phyloP scores from a whole-genome alignment of 2,113 vertebrate genomes.

The Pterocles orientalis region DNA sequence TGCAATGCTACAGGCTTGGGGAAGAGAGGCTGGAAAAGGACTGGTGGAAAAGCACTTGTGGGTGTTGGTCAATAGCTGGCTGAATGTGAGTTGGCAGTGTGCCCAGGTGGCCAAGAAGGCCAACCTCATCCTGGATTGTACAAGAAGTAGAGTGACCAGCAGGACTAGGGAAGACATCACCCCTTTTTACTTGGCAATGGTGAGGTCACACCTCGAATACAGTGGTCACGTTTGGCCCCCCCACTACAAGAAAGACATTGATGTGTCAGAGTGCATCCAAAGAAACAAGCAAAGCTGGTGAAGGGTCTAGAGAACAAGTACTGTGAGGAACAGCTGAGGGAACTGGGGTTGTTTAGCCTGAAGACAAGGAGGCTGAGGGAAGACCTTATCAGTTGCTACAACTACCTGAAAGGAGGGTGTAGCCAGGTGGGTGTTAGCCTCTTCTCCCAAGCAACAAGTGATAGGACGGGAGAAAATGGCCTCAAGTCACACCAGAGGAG shows the following conservation, averaged over 20 bases:
- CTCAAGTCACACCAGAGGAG: no score
- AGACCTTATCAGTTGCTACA: not conserved
- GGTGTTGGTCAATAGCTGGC: not conserved
- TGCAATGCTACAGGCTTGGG: accelerated
- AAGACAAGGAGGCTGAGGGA: not conserved
- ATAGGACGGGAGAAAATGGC: not conserved
- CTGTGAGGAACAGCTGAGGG: not conserved
- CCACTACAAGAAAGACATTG: not conserved
- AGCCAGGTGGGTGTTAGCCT: not conserved
- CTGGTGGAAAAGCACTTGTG: accelerated
- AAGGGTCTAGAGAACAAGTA: not conserved
- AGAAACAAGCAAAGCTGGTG: not conserved
- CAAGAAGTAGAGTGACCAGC: not conserved
- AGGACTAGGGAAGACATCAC: not conserved
- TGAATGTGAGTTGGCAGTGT: no score
- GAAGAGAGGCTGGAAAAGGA: not conserved
- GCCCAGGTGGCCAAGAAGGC: no score
- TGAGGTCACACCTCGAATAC: not conserved
- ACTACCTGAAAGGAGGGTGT: no score
- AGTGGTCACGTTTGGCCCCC: not conserved
- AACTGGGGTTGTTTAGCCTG: not conserved
- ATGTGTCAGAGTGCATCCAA: not conserved
- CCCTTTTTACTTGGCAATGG: not conserved
- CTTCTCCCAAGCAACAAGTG: not conserved
- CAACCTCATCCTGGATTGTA: not conserved